Conservation (phyloP, 2,888 invertebrate genomes). For the Atherix ibis region DNA sequence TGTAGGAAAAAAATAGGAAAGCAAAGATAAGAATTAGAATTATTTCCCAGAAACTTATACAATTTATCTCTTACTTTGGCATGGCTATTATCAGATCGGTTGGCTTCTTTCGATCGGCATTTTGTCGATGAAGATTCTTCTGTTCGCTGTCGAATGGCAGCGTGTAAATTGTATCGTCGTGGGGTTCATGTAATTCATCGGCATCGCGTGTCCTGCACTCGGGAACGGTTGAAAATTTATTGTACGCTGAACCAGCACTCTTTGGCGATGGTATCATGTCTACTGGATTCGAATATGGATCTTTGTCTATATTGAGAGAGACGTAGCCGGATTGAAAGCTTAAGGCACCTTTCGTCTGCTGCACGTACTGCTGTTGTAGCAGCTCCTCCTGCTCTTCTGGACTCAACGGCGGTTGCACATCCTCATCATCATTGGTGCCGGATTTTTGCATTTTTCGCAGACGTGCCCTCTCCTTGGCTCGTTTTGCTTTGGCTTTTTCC, state of each 20-base stretch:
- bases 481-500: conserved; percentile 52
- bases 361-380: conserved; percentile 24
- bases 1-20: no score
- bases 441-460: conserved; percentile 43
- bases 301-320: conserved; percentile 17
- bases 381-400: conserved; percentile 30
- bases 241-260: conserved; percentile 20
- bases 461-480: conserved; percentile 53
- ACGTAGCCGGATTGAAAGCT: conserved; percentile 9
- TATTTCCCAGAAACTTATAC: no score
- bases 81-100: no score
- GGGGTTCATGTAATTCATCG: no score
- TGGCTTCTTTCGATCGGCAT: no score
- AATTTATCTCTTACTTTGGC: no score
- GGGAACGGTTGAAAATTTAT: conserved; percentile 22
- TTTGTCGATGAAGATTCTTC: conserved; percentile 14
- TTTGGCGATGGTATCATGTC: conserved; percentile 32
- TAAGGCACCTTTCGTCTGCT: conserved; percentile 16
- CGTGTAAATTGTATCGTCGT: conserved; percentile 30
- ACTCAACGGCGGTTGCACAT: no score
- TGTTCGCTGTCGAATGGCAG: conserved; percentile 28
- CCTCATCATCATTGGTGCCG: conserved; percentile 23
- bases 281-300: conserved; percentile 38
- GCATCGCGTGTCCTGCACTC: background rate
- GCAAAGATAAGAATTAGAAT: no score